Conservation (phyloP, 2,797 vertebrate species). For the Siniperca obscura region DNA sequence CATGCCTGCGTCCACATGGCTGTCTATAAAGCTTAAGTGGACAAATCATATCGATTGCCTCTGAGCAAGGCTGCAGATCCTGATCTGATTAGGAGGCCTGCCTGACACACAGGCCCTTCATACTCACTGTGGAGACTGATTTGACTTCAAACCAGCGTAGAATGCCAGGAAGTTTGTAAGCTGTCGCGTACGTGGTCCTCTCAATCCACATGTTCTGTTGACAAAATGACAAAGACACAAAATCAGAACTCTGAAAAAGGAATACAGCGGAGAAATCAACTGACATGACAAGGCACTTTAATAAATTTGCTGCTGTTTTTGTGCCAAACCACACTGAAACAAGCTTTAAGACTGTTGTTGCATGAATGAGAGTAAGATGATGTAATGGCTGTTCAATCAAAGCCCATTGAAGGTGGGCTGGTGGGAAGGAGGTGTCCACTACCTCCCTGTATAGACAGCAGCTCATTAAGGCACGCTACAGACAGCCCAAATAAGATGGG, state of each 20-base stretch:
- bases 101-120: constrained; percentile 29
- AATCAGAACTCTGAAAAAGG: not conserved
- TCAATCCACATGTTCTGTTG: constrained; percentile 90
- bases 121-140: constrained; percentile 84
- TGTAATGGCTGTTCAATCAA: constrained; percentile 42
- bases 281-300: not conserved
- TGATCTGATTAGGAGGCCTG: constrained; percentile 62
- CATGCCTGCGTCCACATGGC: constrained; percentile 40
- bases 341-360: not conserved
- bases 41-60: constrained; percentile 74
- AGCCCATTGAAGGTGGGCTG: constrained; percentile 15
- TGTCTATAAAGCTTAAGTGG: constrained; percentile 73
- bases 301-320: not conserved
- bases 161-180: constrained; percentile 88
- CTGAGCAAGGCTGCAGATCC: constrained; percentile 56
- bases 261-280: not conserved
- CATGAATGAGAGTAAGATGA: constrained; percentile 11
- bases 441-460: constrained; percentile 6
- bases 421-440: not conserved
- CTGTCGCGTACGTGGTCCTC: constrained; percentile 85
- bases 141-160: constrained; percentile 88
- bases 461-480: constrained; percentile 42
- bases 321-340: not conserved
- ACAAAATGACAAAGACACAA: constrained; percentile 21
- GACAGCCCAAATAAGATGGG: constrained; percentile 25